phyloP scores from a whole-genome alignment of 1,140 invertebrate species.

The Pantala flavescens region DNA sequence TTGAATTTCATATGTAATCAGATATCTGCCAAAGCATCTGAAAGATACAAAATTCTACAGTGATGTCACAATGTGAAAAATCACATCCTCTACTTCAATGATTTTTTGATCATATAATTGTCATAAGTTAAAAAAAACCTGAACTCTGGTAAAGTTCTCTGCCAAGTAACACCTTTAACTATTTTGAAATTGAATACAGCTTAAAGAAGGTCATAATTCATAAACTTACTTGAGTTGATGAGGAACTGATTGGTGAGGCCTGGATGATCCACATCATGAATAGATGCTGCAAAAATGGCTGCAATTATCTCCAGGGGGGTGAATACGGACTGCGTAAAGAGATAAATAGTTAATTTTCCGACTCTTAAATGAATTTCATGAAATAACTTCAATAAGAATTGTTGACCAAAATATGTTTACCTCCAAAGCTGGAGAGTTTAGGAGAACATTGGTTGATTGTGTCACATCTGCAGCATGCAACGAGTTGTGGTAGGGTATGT shows the following conservation, averaged over 20 bases:
- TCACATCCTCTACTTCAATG: too few species aligned
- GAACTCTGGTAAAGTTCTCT: too few species aligned
- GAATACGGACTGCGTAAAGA: conserved; percentile 63
- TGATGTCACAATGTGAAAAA: too few species aligned
- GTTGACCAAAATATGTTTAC: conserved; percentile 34
- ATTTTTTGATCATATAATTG: too few species aligned
- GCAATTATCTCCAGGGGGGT: conserved; percentile 88
- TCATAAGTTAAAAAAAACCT: too few species aligned
- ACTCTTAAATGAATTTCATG: not conserved
- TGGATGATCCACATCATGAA: conserved; percentile 98
- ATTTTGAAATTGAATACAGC: too few species aligned
- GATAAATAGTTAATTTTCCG: not conserved
- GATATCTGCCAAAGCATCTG: too few species aligned
- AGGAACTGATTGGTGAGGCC: conserved; percentile 96
- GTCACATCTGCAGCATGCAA: conserved; percentile 95
- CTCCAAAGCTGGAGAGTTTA: conserved; percentile 89
- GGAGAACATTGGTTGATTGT: conserved; percentile 88
- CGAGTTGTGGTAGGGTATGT: conserved; percentile 97
- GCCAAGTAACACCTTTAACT: too few species aligned
- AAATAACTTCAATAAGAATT: not conserved
- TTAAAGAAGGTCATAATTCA: not conserved
- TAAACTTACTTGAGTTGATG: conserved; percentile 73
- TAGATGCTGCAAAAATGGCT: conserved; percentile 93
- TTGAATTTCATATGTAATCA: too few species aligned
- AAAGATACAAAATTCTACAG: too few species aligned